Evolutionary conservation across 2,797 vertebrate species (phyloP), one percentile per base, ranked within the genome.

Genomic region (Vireo griseus): DNA sequence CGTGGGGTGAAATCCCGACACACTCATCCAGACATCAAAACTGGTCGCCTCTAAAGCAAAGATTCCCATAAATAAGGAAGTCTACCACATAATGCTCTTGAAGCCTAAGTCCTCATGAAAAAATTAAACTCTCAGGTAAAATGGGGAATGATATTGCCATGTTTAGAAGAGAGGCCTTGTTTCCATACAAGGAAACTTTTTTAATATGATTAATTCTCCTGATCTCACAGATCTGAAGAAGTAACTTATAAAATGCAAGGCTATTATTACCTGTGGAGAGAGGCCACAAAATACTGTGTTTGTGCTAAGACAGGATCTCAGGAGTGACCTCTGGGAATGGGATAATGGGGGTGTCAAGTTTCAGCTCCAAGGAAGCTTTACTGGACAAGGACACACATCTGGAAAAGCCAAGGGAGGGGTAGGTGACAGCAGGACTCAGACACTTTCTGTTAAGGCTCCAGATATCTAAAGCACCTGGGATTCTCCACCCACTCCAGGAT

Each of bases 71-170:
- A 81, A 35, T 29, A 72, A 47, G 29, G 9, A 57, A 25, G 39
- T 25, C 17, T 50, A 40, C 6, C 0, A 0, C 9, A 18, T 11
- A 9, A 26, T 50, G n/a, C 13, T 83, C 57, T 44, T 55, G 24
- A 87, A 91, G n/a, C 13, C 16, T 8, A 75, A 66, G 17, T n/a
- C 24, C 25, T 52, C n/a, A 14, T 3, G 1, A 81, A 88, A 77
- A 73, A 55, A 35, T 25, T 29, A 35, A 67, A 40, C 25, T 42
- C 57, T 54, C 54, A 44, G 22, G 35, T 83, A 74, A 59, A 81
- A 86, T 26, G 2, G 10, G 20, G 22, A 40, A 40, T 20, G 37
- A 13, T 21, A 39, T 8, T 29, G 20, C 25, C 33, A 29, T 10
- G 7, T 24, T 75, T 54, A 81, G 16, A 73, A 51, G 51, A 75